Evolutionary conservation across 2,888 invertebrate genomes (phyloP), one percentile per base, ranked within the genome.

Genomic region (Tuta absoluta): DNA sequence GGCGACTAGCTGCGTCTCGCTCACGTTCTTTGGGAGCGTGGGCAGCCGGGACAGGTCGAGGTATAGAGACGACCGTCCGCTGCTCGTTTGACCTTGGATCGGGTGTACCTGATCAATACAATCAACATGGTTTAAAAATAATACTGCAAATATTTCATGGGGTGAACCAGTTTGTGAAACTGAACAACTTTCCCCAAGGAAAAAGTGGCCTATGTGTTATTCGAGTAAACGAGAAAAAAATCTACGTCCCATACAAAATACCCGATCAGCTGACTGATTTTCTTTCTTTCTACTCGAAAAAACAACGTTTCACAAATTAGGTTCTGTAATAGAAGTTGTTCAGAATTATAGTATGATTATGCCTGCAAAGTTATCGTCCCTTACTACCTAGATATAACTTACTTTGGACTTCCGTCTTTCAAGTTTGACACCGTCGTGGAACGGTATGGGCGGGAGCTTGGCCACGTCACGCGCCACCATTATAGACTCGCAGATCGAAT

Each of bases 401-500:
- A 90, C 91, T 83, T 92, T 92, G 0, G 92, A 89, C 83, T 95
- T 96, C 77, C 93, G 93, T 69, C 94, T 93, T 71, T 96, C 96
- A 69, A 96, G 83, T 69, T 94, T 93, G 62, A 94, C 93, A 0
- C 95, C 95, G 59, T 94, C 94, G 17, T 93, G 91, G 80, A 95
- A 94, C 0, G 94, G 94, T 64, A 96, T 92, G 28, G 94, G 92
- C 2, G 93, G 90, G 61, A 95, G 81, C 38, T 93, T 94, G 0
- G 94, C 93, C 65, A 96, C 95, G 71, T 96, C 96, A 66, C 96
- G 92, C 0, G 97, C 96, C 33, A 97, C 96, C 66, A 95, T 91
- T 78, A 97, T 94, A 41, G 97, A 95, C 81, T 98, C 98, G 72
- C 96, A 96, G 70, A 98, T 96, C 0, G 98, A 95, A 80, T 95